Evolutionary conservation across 2,113 vertebrate species (phyloP), one percentile per base, ranked within the genome.

Genomic region (Gasterosteus nipponicus): DNA sequence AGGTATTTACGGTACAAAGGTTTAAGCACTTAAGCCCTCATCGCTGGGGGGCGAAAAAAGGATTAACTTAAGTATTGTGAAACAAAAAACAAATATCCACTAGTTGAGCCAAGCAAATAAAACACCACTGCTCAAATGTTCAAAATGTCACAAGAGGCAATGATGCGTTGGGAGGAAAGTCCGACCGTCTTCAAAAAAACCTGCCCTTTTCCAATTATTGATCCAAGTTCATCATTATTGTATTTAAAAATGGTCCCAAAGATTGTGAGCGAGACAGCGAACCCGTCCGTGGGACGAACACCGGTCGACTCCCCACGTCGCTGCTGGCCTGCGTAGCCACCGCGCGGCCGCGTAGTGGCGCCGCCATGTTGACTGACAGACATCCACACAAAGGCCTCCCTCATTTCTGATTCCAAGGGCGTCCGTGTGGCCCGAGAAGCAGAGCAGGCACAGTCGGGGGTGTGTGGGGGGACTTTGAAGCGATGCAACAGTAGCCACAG

Each of bases 391-490:
- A 85, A 83, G 77, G 70, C 63, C 76, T 41, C 11, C 57, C 80
- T 80, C 42, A 75, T 87, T 78, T 84, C 33, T 69, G 41, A 91
- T 92, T 89, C 86, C 42, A 16, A 19, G 10, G 58, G 60, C 54
- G 69, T 89, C 84, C 69, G 74, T 82, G 77, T 83, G 85, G 89
- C 72, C 80, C 11, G 38, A 83, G 83, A 84, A 89, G 85, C 78
- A 53, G 82, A 89, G 85, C 78, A 53, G 82, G 78, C 75, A 63
- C 77, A 71, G 69, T 73, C 69, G 56, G 59, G 16, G 67, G 88
- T 80, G 35, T 4, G 35, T 59, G 19, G 64, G 88, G 82, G 87
- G 81, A 91, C 88, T 90, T 87, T 91, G 88, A 90, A 88, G 87
- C 72, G 22, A 82, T 80, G 83, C 85, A 91, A 87, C 82, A 82